Base-by-base conservation (phyloP, 23 tunicate species). In the Ciona savignyi region DNA sequence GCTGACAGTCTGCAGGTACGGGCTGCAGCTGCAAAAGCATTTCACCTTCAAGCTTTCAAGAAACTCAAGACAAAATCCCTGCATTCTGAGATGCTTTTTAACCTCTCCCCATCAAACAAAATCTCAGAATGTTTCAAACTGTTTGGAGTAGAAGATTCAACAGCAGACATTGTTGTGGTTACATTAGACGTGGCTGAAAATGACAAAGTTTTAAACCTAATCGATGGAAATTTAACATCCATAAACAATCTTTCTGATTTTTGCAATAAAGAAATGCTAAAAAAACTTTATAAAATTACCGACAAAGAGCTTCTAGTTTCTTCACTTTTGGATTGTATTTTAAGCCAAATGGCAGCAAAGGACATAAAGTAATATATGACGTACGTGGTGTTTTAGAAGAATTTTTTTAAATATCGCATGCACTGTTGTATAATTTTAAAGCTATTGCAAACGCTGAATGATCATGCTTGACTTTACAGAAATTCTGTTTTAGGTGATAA, bases 101-200 rank as follows among this genome's bases (percentile, higher is more conserved):
- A 71, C 32, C 62, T 87, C 1, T 87, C 95, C 4, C 95, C 95
- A 23, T 62, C 79, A 9, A 87, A 81, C 61, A 87, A 81, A 71
- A 87, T 87, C 61, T 75, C 85, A 26, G 85, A 80, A 35, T 82
- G 95, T 56, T 71, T 81, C 25, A 76, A 80, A 66, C 62, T 77
- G 22, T 81, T 87, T 70, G 95, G 95, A 3, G 61, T 87, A 35
- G 78, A 75, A 62, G 83, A 87, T 30, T 30, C 82, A 6, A 6
- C 56, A 30, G 63, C 68, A 27, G 68, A 81, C 2, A 72, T 71
- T 32, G 30, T 87, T 30, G 62, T 76, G 2, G 74, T 87, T 32
- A 69, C 76, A n/a, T 56, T 51, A 2, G 25, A 23, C 3, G 56
- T 68, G 25, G 78, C 49, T 19, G 81, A 87, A 35, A 24, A 61